phyloP scores from a whole-genome alignment of 2,888 invertebrate species.

The Formica aserva region DNA sequence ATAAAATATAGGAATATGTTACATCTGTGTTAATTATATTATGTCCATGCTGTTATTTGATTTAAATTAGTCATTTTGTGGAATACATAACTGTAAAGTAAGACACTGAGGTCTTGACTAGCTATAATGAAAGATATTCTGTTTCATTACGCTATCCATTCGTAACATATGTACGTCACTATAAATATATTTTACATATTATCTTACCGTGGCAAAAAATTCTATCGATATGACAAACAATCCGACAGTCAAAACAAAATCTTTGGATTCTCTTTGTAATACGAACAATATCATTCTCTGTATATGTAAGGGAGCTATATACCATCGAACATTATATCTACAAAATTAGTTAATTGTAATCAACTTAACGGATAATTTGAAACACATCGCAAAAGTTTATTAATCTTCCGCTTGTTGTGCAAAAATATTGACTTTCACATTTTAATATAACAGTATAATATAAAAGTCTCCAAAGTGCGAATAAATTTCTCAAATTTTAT shows the following conservation, averaged over 20 bases:
- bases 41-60: no score
- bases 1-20: no score
- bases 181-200: not conserved
- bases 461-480: not conserved
- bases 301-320: not conserved
- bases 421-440: not conserved
- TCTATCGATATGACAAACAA: not conserved
- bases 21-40: no score
- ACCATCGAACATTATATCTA: conserved; percentile 27
- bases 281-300: conserved; percentile 32
- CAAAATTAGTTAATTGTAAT: not conserved
- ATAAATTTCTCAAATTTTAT: not conserved
- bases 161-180: not conserved
- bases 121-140: not conserved
- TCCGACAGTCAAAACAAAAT: not conserved
- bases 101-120: not conserved
- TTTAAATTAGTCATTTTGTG: not conserved
- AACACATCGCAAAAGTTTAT: no score
- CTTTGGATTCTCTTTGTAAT: conserved; percentile 4
- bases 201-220: conserved; percentile 3
- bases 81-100: not conserved
- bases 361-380: not conserved
- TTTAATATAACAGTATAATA: not conserved
- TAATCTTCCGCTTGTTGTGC: not conserved
- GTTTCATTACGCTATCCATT: not conserved